Evolutionary conservation across 2,888 invertebrate genomes (phyloP).

Genomic region (Polietes domitor): DNA sequence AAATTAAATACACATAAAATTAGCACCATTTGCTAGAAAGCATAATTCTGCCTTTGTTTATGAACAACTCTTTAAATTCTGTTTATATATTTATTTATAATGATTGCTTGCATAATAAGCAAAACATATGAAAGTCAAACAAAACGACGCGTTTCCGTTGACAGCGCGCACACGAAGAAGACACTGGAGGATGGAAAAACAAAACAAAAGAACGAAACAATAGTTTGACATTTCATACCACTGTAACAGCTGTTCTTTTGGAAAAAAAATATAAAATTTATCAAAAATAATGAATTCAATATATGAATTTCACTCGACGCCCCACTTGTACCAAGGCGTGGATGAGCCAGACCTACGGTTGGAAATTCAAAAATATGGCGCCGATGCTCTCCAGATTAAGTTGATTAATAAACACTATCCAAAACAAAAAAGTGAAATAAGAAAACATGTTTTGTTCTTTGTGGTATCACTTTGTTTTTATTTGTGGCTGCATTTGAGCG

Average conservation of each 20-base stretch:
- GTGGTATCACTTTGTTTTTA: conserved; percentile 4
- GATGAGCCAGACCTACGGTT: conserved; percentile 70
- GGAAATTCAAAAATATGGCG: conserved; percentile 69
- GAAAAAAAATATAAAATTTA: neutral
- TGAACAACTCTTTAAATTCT: conserved; percentile 30
- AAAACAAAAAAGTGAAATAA: conserved; percentile 65
- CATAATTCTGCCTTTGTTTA: conserved; percentile 2
- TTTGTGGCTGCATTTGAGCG: conserved; percentile 11
- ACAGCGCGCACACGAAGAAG: conserved; percentile 45
- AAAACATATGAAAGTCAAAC: conserved; percentile 57
- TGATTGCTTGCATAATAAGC: conserved; percentile 63
- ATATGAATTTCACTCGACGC: conserved; percentile 37
- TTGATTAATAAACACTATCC: conserved; percentile 70
- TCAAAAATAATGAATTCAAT: conserved; percentile 16
- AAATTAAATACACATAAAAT: conserved; percentile 28
- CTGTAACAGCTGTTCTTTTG: conserved; percentile 29
- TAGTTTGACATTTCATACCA: conserved; percentile 35
- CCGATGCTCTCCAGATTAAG: conserved; percentile 73
- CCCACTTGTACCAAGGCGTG: conserved; percentile 62
- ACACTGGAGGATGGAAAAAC: conserved; percentile 46
- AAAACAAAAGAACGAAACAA: conserved; percentile 45
- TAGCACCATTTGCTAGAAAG: conserved; percentile 19
- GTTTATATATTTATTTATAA: conserved; percentile 57
- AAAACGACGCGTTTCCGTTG: conserved; percentile 55
- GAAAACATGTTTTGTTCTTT: conserved; percentile 62